Evolutionary conservation across 2,797 vertebrate genomes (phyloP).

Genomic region (Acanthornis magna): DNA sequence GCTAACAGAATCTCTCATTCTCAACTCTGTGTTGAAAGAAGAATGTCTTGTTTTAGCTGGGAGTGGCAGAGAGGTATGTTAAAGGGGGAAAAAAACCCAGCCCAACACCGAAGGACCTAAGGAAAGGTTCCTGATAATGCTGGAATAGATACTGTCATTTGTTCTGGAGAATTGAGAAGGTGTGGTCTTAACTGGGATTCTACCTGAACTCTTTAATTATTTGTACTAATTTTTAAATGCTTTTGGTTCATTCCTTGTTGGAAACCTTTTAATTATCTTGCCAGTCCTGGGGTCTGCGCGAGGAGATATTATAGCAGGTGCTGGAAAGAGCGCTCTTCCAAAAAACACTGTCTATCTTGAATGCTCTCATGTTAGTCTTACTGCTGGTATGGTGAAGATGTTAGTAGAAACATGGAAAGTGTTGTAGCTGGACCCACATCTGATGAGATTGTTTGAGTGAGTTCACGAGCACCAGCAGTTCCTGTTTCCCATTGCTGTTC

Average conservation of each 20-base stretch:
- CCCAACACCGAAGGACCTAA: not conserved
- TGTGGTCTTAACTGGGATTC: not conserved
- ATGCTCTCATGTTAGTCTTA: not conserved
- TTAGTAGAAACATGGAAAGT: not conserved
- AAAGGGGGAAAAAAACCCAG: accelerated
- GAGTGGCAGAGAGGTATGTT: not conserved
- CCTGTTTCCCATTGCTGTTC: not conserved
- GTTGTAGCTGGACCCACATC: not conserved
- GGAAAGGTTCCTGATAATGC: not conserved
- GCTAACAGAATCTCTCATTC: not conserved
- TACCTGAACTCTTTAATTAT: not conserved
- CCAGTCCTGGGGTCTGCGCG: not conserved
- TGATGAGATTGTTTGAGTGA: not conserved
- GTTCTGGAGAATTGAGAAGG: not conserved
- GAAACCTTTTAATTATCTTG: not conserved
- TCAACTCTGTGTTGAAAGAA: not conserved
- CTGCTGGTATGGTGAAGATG: not conserved
- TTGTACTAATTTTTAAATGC: not conserved
- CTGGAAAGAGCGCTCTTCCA: not conserved
- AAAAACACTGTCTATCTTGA: not conserved
- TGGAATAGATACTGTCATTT: not conserved
- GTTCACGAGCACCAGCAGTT: not conserved
- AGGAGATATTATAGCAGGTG: not conserved
- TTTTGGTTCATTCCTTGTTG: not conserved
- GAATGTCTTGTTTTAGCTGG: not conserved